A percentile compares a stretch with the other conserved stretches of the same genome.
Conservation (phyloP, 2,888 invertebrate genomes). For the Rambutsinella grinnellia region DNA sequence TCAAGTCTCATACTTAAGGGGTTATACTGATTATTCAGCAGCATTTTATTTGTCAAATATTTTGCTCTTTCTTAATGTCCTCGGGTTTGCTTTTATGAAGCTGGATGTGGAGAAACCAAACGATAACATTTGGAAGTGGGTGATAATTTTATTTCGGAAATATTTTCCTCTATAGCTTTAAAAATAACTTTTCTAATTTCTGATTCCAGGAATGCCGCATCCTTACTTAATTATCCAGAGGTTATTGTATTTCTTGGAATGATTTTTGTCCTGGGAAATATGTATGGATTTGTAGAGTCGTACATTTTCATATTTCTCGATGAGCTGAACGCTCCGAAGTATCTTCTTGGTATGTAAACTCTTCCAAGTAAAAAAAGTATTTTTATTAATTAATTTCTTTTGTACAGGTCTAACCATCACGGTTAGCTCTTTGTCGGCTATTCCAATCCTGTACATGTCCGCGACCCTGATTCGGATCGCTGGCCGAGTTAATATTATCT, state of each 20-base stretch:
- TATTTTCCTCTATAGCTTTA: background rate
- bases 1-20: constrained; percentile 68
- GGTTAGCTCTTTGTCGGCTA: constrained; percentile 85
- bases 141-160: constrained; percentile 6
- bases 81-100: constrained; percentile 83
- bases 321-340: constrained; percentile 86
- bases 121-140: constrained; percentile 59
- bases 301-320: constrained; percentile 88
- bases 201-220: constrained; percentile 54
- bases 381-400: background rate
- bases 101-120: constrained; percentile 73
- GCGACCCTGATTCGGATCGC: constrained; percentile 85
- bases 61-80: constrained; percentile 79
- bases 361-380: background rate
- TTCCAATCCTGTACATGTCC: constrained; percentile 87
- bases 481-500: constrained; percentile 87
- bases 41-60: constrained; percentile 88
- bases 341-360: constrained; percentile 79
- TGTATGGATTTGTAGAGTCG: constrained; percentile 92
- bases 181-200: background rate
- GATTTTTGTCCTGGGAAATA: constrained; percentile 84
- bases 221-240: constrained; percentile 75
- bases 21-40: constrained; percentile 86
- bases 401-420: constrained; percentile 82
- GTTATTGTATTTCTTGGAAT: constrained; percentile 85